Evolutionary conservation across 1,140 invertebrate genomes (phyloP).

Genomic region (Lasioglossum albipes): DNA sequence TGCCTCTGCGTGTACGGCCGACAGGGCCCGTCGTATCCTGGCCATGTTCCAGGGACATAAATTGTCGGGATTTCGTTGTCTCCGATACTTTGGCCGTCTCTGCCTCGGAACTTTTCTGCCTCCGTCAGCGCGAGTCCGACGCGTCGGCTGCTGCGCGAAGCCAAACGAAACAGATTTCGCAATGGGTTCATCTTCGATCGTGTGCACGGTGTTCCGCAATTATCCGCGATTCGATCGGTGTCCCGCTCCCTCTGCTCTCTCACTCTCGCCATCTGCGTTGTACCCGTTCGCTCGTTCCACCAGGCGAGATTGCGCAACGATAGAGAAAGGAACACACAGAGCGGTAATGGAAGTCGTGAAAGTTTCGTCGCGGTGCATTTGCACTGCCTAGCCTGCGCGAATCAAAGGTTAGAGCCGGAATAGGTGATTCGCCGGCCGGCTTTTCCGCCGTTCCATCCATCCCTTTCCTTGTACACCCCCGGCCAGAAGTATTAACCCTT

Average conservation of each 20-base stretch:
- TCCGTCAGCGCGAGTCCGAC: neutral
- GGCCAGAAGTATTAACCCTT: neutral
- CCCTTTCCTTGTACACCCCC: neutral
- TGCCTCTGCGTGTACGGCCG: neutral
- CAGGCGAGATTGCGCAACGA: conserved; percentile 23
- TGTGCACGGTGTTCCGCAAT: neutral
- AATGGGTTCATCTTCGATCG: conserved; percentile 25
- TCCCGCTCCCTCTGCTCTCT: neutral
- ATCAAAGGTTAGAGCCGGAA: conserved; percentile 29
- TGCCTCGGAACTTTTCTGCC: conserved; percentile 20
- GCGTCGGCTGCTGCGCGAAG: neutral
- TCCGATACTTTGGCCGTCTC: conserved; percentile 32
- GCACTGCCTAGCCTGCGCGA: neutral
- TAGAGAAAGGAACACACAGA: conserved; percentile 22
- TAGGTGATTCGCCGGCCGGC: conserved; percentile 7
- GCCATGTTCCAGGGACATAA: conserved; percentile 58
- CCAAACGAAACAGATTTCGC: conserved; percentile 3
- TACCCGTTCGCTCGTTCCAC: neutral
- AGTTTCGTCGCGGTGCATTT: conserved; percentile 28
- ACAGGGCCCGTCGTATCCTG: conserved; percentile 22
- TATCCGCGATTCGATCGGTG: conserved; percentile 19
- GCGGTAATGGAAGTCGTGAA: conserved; percentile 30
- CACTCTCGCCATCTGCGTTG: neutral
- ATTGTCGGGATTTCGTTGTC: conserved; percentile 61
- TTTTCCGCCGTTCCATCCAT: neutral